Evolutionary conservation across 2,888 invertebrate species (phyloP), one percentile per base, ranked within the genome.

Genomic region (Mactromeris polynyma): DNA sequence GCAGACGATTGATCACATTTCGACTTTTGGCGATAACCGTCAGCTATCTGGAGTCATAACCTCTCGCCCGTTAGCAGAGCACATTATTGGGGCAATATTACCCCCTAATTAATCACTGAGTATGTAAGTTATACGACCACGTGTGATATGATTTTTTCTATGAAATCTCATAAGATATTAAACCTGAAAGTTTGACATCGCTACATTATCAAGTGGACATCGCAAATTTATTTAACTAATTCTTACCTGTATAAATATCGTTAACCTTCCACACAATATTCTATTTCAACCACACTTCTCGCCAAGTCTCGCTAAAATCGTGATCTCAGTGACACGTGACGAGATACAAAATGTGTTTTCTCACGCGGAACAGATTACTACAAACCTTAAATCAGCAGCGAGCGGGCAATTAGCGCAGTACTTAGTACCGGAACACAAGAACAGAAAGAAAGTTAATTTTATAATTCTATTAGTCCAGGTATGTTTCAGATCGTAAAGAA

Each of bases 261-360:
- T 73, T 73, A 73, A 73, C 73, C 73, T 73, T 73, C 33, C 14
- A 73, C 33, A 73, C 73, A 33, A 6, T 54, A 33, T 33, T 36
- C 73, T 73, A 36, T 73, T 73, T 64, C 58, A 36, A 73, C 17
- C 36, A 36, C 58, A 73, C 31, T 33, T 73, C 73, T 73, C 73
- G 73, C 21, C 36, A 73, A 73, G 36, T 73, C 73, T 33, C 73
- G 36, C 31, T 4, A 26, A 73, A 19, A 19, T 73, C 73, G 73
- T 33, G 73, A 73, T 73, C 36, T 73, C 73, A 64, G 21, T 64
- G 58, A 26, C 58, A 73, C 73, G 73, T 73, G 36, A 36, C 73
- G 73, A 73, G 73, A 73, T 4, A 33, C 3, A 17, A 33, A 33
- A 33, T 73, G 73, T 73, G 58, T 73, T 33, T 73, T 73, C 31